phyloP scores from a whole-genome alignment of 2,797 vertebrate species.

The Rhynchonycteris naso region DNA sequence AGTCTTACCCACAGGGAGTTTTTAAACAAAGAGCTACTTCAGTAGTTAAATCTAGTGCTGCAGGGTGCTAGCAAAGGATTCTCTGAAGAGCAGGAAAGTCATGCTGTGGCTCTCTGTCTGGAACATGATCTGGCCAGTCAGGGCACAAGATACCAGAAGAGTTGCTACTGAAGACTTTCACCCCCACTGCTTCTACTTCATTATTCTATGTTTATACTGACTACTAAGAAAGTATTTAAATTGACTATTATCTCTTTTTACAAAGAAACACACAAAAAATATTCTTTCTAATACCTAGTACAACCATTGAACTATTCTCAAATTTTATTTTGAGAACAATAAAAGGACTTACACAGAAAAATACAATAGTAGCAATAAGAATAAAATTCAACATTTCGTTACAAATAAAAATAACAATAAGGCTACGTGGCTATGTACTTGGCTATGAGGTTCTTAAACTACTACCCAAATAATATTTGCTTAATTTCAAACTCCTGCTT shows the following conservation, averaged over 20 bases:
- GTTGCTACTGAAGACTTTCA: neutral
- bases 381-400: neutral
- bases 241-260: constrained; percentile 33
- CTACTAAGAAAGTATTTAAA: neutral
- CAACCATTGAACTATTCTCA: neutral
- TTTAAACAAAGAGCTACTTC: constrained; percentile 43
- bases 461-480: constrained; percentile 25
- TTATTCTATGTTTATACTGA: neutral
- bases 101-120: neutral
- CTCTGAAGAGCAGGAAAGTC: neutral
- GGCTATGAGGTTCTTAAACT: constrained; percentile 9
- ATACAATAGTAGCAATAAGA: constrained; percentile 28
- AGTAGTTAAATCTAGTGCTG: neutral
- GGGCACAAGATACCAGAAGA: neutral
- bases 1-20: neutral
- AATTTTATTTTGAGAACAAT: constrained; percentile 41
- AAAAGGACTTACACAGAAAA: constrained; percentile 15
- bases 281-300: neutral
- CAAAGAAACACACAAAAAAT: constrained; percentile 34
- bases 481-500: constrained; percentile 24
- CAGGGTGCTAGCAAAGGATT: neutral
- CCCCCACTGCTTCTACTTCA: neutral
- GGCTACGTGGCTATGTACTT: constrained; percentile 1
- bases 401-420: constrained; percentile 28
- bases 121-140: constrained; percentile 35